phyloP scores from a whole-genome alignment of 2,113 vertebrate species.

The Plecotus auritus region DNA sequence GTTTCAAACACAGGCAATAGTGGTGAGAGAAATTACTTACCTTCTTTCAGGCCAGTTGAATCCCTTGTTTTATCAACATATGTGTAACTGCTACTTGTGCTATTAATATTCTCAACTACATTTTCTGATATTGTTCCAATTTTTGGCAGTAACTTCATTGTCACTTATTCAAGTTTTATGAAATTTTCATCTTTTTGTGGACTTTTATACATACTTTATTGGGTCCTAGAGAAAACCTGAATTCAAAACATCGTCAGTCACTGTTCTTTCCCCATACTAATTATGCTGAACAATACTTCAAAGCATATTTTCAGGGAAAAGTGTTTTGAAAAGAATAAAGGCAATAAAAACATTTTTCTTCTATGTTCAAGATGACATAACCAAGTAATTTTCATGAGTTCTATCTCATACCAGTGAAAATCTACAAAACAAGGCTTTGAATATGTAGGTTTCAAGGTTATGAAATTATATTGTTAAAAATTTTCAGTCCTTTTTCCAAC shows the following conservation, averaged over 20 bases:
- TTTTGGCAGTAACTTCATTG: background rate
- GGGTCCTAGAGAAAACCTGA: background rate
- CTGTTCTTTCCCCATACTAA: background rate
- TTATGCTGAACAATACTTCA: conserved; percentile 10
- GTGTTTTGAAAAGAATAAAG: conserved; percentile 25
- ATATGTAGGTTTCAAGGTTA: background rate
- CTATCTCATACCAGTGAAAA: background rate
- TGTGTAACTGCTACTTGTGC: background rate
- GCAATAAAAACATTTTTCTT: background rate
- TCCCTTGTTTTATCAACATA: background rate
- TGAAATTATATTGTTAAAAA: background rate
- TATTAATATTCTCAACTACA: background rate
- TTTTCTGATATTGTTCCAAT: background rate
- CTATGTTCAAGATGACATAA: background rate
- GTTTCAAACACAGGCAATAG: background rate
- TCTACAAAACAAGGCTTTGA: background rate
- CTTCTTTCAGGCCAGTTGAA: background rate
- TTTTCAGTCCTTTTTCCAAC: background rate
- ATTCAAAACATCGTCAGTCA: background rate
- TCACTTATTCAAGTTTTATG: background rate
- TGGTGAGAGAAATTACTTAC: background rate
- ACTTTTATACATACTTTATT: background rate
- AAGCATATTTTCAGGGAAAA: conserved; percentile 14
- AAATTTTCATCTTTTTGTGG: background rate
- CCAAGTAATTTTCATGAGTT: conserved; percentile 33